Percentiles rank a stretch among this genome's conserved stretches.
These are phyloP conservation scores for Beris chalybata DNA, from an alignment of 2,888 invertebrate species.

Conservation along the genomic window DNA sequence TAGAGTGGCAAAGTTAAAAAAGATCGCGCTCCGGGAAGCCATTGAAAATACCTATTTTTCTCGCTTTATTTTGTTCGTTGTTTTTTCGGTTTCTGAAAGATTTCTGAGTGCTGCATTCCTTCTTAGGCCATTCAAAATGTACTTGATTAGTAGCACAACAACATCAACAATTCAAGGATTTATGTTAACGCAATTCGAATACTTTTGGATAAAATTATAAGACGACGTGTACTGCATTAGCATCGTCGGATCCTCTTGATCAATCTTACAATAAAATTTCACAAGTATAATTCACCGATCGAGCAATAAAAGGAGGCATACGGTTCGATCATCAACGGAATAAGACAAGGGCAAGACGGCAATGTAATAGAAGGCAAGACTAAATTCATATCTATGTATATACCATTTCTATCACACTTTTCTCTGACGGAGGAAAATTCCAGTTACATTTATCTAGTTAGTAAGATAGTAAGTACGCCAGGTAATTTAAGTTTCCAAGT, in stretches of 20 bases:
- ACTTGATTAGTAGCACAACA: neutral
- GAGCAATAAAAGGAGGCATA: neutral
- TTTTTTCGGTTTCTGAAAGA: neutral
- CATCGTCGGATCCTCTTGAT: slow-evolving; percentile 7
- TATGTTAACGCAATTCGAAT: neutral
- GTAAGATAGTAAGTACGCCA: neutral
- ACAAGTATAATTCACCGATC: neutral
- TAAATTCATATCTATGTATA: slow-evolving; percentile 6
- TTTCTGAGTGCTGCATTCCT: neutral
- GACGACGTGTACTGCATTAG: slow-evolving; percentile 1
- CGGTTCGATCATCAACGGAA: slow-evolving; percentile 10
- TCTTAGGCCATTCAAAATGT: neutral
- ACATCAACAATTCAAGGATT: slow-evolving; percentile 6
- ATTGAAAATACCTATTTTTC: neutral
- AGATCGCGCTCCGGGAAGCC: neutral
- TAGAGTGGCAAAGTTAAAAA: too few relatives aligned
- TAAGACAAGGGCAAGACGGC: slow-evolving; percentile 22
- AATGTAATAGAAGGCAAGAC: slow-evolving; percentile 27
- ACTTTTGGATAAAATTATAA: slow-evolving; percentile 9
- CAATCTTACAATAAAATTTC: neutral
- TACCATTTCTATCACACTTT: slow-evolving; percentile 10
- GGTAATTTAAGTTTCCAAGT: neutral
- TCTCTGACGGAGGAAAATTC: neutral
- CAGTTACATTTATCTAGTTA: neutral
- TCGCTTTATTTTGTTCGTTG: neutral